A percentile compares a stretch with the other conserved stretches of the same genome.
phyloP scores from a whole-genome alignment of 2,797 vertebrate species.

The Betta splendens region DNA sequence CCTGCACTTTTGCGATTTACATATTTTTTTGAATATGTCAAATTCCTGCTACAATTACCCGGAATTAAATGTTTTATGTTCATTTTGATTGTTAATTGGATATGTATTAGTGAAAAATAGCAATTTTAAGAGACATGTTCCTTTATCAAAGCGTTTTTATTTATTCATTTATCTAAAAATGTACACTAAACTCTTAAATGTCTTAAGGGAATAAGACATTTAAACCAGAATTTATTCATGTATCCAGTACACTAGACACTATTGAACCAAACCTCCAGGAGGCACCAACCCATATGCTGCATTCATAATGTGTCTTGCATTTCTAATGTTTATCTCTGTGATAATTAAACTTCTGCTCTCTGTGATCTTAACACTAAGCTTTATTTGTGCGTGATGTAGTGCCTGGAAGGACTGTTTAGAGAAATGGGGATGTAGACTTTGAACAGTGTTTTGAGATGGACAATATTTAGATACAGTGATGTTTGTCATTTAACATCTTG shows the following conservation, averaged over 20 bases:
- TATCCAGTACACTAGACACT: background rate
- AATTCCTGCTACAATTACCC: no score
- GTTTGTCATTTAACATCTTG: constrained; percentile 10
- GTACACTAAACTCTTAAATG: background rate
- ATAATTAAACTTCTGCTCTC: constrained; percentile 1
- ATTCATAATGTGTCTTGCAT: background rate
- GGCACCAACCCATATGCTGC: background rate
- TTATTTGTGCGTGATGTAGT: constrained; percentile 17
- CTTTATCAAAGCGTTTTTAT: no score
- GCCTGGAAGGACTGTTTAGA: constrained; percentile 4
- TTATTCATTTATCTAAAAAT: no score
- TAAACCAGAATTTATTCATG: background rate
- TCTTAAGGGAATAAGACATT: background rate
- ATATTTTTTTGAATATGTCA: no score
- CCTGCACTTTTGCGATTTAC: no score
- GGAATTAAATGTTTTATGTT: no score
- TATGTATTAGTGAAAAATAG: no score
- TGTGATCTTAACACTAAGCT: background rate
- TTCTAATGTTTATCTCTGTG: background rate
- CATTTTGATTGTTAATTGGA: no score
- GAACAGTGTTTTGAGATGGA: background rate
- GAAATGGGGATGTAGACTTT: background rate
- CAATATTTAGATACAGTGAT: constrained; percentile 17
- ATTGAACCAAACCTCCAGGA: background rate
- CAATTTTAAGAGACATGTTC: no score